Conservation (phyloP, 2,113 vertebrate genomes). For the Phaethon lepturus region DNA sequence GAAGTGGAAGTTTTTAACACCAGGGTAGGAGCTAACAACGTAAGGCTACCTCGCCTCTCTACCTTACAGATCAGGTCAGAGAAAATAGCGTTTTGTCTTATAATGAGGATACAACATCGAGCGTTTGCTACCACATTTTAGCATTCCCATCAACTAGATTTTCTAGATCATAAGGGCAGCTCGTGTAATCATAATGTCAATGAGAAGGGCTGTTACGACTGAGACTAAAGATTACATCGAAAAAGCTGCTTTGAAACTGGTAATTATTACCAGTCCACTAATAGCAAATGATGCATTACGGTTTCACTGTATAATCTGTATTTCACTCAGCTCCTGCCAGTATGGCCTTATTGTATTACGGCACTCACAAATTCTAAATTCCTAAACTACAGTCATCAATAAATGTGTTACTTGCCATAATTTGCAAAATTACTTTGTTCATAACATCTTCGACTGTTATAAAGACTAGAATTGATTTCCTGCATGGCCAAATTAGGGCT, state of each 20-base stretch:
- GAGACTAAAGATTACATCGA: slow-evolving; percentile 82
- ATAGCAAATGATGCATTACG: slow-evolving; percentile 85
- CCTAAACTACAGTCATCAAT: slow-evolving; percentile 82
- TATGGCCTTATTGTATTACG: slow-evolving; percentile 73
- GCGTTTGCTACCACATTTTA: slow-evolving; percentile 73
- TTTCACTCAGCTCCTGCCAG: slow-evolving; percentile 74
- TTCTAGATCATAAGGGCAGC: slow-evolving; percentile 81
- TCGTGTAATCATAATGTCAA: slow-evolving; percentile 83
- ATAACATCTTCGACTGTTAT: slow-evolving; percentile 81
- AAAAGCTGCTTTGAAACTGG: slow-evolving; percentile 84
- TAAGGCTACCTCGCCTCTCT: slow-evolving; percentile 50
- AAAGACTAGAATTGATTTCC: slow-evolving; percentile 83
- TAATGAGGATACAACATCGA: slow-evolving; percentile 78
- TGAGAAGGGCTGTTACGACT: slow-evolving; percentile 83
- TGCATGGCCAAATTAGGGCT: slow-evolving; percentile 77
- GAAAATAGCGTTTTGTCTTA: slow-evolving; percentile 78
- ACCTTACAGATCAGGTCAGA: slow-evolving; percentile 74
- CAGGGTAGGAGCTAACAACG: slow-evolving; percentile 44
- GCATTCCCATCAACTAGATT: slow-evolving; percentile 82
- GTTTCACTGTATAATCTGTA: slow-evolving; percentile 79
- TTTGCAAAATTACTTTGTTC: slow-evolving; percentile 85
- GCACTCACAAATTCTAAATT: slow-evolving; percentile 76
- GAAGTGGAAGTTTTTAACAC: slow-evolving; percentile 52
- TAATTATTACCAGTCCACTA: slow-evolving; percentile 87
- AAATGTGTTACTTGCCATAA: slow-evolving; percentile 82